These are phyloP conservation scores for Stegophylla sp. DNA, from an alignment of 2,888 invertebrate genomes.

Conservation along the genomic window DNA sequence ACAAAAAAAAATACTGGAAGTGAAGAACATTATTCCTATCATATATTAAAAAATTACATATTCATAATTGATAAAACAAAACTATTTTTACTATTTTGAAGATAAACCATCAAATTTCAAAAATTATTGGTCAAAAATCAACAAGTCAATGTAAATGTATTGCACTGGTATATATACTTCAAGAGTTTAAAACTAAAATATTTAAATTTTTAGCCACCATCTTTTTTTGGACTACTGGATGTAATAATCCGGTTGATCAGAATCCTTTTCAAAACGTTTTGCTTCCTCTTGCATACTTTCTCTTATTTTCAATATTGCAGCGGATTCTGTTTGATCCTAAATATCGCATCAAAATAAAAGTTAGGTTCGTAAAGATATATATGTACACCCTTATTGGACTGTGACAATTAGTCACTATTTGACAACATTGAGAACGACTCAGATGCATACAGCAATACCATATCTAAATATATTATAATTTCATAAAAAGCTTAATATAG, in stretches of 20 bases:
- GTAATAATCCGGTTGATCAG: slow-evolving; percentile 95
- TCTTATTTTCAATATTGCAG: slow-evolving; percentile 99
- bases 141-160: slow-evolving; percentile 17
- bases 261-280: slow-evolving; percentile 97
- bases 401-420: neutral
- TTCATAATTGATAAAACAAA: slow-evolving; percentile 4
- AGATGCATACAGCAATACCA: neutral
- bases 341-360: slow-evolving; percentile 63
- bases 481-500: no score
- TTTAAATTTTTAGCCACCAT: slow-evolving; percentile 21
- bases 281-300: slow-evolving; percentile 99
- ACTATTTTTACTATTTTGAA: neutral
- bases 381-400: slow-evolving; percentile 11
- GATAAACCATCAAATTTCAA: slow-evolving; percentile 20
- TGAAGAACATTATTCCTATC: slow-evolving; percentile 8
- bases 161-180: slow-evolving; percentile 16
- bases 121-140: neutral
- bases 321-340: slow-evolving; percentile 94
- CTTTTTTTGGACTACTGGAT: slow-evolving; percentile 77
- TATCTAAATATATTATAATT: slow-evolving; percentile 5
- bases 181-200: slow-evolving; percentile 11
- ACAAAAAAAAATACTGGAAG: neutral
- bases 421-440: neutral
- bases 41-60: neutral
- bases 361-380: slow-evolving; percentile 30